These are phyloP conservation scores for Drosophila anceps DNA, from an alignment of 2,888 invertebrate species.

Conservation along the genomic window DNA sequence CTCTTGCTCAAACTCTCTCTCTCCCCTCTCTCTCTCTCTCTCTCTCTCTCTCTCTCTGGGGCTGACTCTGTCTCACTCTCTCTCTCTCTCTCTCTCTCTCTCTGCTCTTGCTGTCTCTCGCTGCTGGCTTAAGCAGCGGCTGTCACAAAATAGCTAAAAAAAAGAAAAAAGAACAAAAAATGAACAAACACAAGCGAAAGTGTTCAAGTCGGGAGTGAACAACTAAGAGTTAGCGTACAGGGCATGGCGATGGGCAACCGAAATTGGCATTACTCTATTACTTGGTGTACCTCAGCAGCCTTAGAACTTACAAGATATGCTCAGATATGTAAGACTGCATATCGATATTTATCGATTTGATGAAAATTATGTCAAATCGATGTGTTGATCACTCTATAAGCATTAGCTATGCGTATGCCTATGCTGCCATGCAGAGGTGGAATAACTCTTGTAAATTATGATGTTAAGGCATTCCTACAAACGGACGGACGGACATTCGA, in stretches of 20 bases:
- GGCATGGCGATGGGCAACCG: not conserved
- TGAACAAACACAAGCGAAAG: not conserved
- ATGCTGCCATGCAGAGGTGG: too few relatives aligned
- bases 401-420: too few relatives aligned
- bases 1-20: not conserved
- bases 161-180: not conserved
- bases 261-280: not conserved
- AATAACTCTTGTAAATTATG: too few relatives aligned
- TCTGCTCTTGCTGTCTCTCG: not conserved
- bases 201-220: too few relatives aligned
- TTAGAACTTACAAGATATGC: not conserved
- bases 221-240: not conserved
- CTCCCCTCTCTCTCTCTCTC: not conserved
- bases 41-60: not conserved
- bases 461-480: too few relatives aligned
- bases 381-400: too few relatives aligned
- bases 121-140: slow-evolving; percentile 17
- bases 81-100: not conserved
- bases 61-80: not conserved
- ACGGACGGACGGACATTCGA: too few relatives aligned
- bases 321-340: too few relatives aligned
- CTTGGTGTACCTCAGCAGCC: not conserved
- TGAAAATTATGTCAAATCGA: too few relatives aligned
- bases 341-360: not conserved
- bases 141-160: slow-evolving; percentile 2